Evolutionary conservation across 2,113 vertebrate genomes (phyloP), one percentile per base, ranked within the genome.

Genomic region (Hylia prasina): DNA sequence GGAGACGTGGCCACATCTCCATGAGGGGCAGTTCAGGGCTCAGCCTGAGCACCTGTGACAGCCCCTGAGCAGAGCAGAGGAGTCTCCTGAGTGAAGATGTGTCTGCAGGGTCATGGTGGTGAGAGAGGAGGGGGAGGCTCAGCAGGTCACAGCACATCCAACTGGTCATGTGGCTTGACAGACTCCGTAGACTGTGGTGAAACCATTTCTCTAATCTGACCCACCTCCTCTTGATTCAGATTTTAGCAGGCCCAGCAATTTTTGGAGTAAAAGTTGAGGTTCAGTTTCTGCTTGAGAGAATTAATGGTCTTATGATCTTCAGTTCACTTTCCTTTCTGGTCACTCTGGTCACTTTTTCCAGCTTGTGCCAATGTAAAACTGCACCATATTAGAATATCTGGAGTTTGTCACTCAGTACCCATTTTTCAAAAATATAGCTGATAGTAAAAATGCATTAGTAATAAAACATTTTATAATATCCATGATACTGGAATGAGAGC

Each of bases 381-480:
- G 5, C 31, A 31, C 42, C 17, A 3, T 33, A 30, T 35, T 81
- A 70, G 39, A 92, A 40, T 63, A 63, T 69, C 75, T 77, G 39
- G 25, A 72, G 77, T 88, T 54, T 86, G 79, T 94, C 85, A 60
- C 40, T 80, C 65, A 10, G 35, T 60, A 48, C 11, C 33, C 14
- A 50, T 90, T 94, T 94, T 84, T 54, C 60, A 73, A 50, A 89
- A 92, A 48, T 68, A 45, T 3, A 81, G n/a, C 86, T 87, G 76
- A 56, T 77, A 63, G 23, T 87, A 58, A 81, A 93, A 95, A 78
- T 44, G 27, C 42, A n/a, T n/a, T n/a, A 56, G 56, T 69, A 86
- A 30, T 87, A 93, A 95, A 96, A 39, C 17, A 48, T 81, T 92
- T 95, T 77, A 78, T 89, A 54, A 57, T 82, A 77, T 61, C 60